These are phyloP conservation scores for Armadillidium nasatum DNA, from an alignment of 1,140 invertebrate genomes.

Conservation along the genomic window DNA sequence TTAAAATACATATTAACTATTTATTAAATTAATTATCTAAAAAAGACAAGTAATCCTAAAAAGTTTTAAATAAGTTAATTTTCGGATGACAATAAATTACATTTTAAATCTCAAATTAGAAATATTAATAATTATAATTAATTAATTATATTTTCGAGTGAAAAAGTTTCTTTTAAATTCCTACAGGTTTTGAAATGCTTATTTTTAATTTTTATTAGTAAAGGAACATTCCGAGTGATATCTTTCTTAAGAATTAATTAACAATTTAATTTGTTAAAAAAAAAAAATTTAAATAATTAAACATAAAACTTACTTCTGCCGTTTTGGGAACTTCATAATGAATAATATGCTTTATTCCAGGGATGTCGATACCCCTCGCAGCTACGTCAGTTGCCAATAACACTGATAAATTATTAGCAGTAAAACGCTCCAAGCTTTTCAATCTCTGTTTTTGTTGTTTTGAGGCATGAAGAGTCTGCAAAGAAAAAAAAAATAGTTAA, in stretches of 20 bases:
- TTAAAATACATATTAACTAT: too few relatives aligned
- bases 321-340: conserved; percentile 96
- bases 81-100: too few relatives aligned
- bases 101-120: too few relatives aligned
- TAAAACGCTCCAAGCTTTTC: conserved; percentile 89
- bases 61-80: not conserved
- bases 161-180: not conserved
- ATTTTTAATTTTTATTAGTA: not conserved
- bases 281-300: too few relatives aligned
- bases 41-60: not conserved
- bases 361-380: conserved; percentile 92
- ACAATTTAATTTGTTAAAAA: not conserved
- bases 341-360: conserved; percentile 87
- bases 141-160: too few relatives aligned
- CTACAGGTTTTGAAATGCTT: not conserved
- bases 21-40: not conserved
- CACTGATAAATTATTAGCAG: conserved; percentile 65
- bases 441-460: conserved; percentile 93
- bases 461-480: conserved; percentile 74
- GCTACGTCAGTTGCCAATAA: conserved; percentile 97
- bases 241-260: too few relatives aligned
- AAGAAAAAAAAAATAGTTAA: too few relatives aligned
- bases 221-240: not conserved
- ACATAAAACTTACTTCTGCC: conserved; percentile 63
- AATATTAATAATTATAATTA: too few relatives aligned